Percentiles rank a stretch among this genome's conserved stretches.
These are phyloP conservation scores for Limnephilus marmoratus DNA, from an alignment of 2,888 invertebrate genomes.

Conservation along the genomic window DNA sequence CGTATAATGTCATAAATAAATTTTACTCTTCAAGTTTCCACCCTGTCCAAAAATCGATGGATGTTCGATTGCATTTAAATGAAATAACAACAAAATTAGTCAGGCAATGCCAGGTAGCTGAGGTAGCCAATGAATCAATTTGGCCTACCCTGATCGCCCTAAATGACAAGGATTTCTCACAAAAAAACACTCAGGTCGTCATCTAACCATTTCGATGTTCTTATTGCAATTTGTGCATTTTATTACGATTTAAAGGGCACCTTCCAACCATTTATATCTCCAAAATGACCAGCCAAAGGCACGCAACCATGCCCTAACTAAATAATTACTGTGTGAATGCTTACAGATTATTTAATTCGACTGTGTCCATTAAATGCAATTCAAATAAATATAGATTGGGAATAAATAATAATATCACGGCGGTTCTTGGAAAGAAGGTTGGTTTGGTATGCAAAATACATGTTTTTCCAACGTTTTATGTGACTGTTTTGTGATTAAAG, in stretches of 20 bases:
- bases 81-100: background rate
- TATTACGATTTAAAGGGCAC: background rate
- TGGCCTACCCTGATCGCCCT: background rate
- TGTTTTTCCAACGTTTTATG: background rate
- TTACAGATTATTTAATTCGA: background rate
- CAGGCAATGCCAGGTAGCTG: background rate
- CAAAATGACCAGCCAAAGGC: background rate
- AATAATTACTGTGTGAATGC: background rate
- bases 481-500: background rate
- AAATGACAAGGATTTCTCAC: background rate
- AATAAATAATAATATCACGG: background rate
- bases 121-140: background rate
- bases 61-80: background rate
- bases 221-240: background rate
- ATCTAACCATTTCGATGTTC: background rate
- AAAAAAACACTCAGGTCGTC: background rate
- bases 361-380: background rate
- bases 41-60: background rate
- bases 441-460: background rate
- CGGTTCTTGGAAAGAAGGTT: background rate
- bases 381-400: background rate
- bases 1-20: too few relatives aligned
- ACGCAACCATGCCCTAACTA: background rate
- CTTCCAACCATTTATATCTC: background rate
- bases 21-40: too few relatives aligned